These are phyloP conservation scores for Ascidia mentula DNA, from an alignment of 23 tunicate genomes.

Conservation along the genomic window DNA sequence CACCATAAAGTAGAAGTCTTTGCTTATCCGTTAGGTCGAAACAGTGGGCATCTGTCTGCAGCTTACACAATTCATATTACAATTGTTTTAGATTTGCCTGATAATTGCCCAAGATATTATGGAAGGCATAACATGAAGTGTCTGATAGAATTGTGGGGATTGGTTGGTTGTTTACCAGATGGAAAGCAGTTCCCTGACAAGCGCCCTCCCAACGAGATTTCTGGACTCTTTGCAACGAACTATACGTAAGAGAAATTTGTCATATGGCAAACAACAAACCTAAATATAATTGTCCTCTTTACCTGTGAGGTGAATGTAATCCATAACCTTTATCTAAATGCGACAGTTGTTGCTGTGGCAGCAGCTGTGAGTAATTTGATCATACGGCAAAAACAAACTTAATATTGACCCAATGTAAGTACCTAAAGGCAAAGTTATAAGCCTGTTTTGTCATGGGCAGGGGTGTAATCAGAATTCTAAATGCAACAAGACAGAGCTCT, in stretches of 20 bases:
- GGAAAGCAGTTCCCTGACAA: background rate
- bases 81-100: background rate
- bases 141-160: background rate
- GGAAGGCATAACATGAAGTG: background rate
- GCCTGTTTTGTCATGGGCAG: too few relatives aligned
- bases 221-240: background rate
- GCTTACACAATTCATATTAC: too few relatives aligned
- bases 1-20: too few relatives aligned
- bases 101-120: background rate
- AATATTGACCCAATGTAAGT: too few relatives aligned
- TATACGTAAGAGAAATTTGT: background rate
- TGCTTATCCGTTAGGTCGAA: too few relatives aligned
- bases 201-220: background rate
- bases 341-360: too few relatives aligned
- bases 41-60: too few relatives aligned
- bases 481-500: background rate
- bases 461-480: background rate
- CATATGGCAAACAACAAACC: background rate
- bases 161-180: background rate
- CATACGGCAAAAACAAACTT: too few relatives aligned
- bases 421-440: too few relatives aligned
- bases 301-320: too few relatives aligned
- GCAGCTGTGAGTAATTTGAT: too few relatives aligned
- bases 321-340: too few relatives aligned
- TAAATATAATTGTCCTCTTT: background rate